These are phyloP conservation scores for Tragelaphus buxtoni DNA, from an alignment of 2,113 vertebrate genomes.

Conservation along the genomic window DNA sequence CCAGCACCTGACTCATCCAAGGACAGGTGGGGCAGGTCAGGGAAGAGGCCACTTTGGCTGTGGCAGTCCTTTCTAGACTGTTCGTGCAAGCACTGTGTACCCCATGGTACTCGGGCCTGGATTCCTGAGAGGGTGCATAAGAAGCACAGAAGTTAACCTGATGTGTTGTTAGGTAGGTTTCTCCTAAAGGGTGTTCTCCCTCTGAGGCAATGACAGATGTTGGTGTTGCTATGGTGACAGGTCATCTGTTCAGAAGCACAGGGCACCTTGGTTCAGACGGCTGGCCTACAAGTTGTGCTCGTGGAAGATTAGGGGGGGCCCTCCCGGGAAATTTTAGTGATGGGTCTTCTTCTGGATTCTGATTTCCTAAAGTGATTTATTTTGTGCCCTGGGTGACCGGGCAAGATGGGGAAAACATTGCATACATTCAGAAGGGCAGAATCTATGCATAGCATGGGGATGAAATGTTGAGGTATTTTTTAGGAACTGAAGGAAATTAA, in stretches of 20 bases:
- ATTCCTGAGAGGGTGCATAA: neutral
- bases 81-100: neutral
- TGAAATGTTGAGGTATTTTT: neutral
- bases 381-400: neutral
- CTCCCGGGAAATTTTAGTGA: neutral
- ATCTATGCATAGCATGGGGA: fast-evolving
- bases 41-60: neutral
- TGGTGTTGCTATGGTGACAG: neutral
- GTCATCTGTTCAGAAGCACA: neutral
- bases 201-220: neutral
- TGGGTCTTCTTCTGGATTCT: neutral
- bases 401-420: neutral
- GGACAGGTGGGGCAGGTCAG: neutral
- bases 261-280: neutral
- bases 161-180: neutral
- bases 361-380: neutral
- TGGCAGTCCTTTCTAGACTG: neutral
- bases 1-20: neutral
- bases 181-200: neutral
- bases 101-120: neutral
- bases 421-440: neutral
- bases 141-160: neutral
- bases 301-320: neutral
- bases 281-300: neutral
- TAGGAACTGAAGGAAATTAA: neutral